Evolutionary conservation across 2,113 vertebrate species (phyloP), one percentile per base, ranked within the genome.

Genomic region (Xenopus borealis): DNA sequence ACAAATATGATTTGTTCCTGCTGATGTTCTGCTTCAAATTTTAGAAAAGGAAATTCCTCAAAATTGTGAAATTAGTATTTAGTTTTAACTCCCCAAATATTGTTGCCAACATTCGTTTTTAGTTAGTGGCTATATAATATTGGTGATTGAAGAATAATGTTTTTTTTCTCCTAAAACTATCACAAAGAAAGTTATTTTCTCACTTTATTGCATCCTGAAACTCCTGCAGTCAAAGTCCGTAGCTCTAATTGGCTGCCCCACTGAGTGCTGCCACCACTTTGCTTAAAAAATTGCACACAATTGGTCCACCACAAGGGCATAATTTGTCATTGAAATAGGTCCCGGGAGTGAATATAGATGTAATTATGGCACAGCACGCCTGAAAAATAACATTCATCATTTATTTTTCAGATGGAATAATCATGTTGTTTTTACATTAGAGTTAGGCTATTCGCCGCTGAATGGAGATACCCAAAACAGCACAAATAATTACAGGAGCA

Each of bases 271-370:
- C 74, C 66, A 64, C 47, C 59, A 70, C 67, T 77, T 70, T 77
- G 4, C 40, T 46, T 63, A 50, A 33, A 77, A 69, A 77, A 70
- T 64, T 70, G 58, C 52, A 65, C 67, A 77, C 74, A 77, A 77
- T 77, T 77, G 74, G 74, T 70, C 74, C 61, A 69, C 74, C 66
- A 69, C 61, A 64, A 77, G 74, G 74, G 66, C 74, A 70, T 70
- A 77, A 77, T 77, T 77, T 77, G 67, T 70, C 74, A 70, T 77
- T 68, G 67, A 70, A 77, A 77, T 77, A 77, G 61, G 74, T 70
- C 74, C 59, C 7, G 59, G 57, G 67, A 77, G 74, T 63, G 74
- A 77, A 77, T 77, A 77, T 77, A 77, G 74, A 69, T 77, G 74
- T 77, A 77, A 77, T 77, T 77, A 77, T 77, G 61, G 59, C 59